Conservation (phyloP, 2,797 vertebrate species). For the Lagorchestes hirsutus region DNA sequence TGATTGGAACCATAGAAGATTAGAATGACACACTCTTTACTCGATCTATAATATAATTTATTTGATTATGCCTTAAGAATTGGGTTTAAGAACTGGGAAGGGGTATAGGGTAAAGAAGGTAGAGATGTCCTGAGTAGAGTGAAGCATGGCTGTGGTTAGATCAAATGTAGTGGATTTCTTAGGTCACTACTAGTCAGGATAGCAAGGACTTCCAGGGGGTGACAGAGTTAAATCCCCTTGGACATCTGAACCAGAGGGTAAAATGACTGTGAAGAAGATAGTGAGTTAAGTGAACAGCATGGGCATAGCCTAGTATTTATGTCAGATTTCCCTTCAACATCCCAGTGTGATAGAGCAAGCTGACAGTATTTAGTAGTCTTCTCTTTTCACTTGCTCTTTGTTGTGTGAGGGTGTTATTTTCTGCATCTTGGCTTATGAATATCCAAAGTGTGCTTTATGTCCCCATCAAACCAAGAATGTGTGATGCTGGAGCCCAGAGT, state of each 20-base stretch:
- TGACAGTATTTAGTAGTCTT: slow-evolving; percentile 69
- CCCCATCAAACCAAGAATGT: slow-evolving; percentile 65
- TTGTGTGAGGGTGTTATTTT: slow-evolving; percentile 65
- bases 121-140: not conserved
- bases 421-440: slow-evolving; percentile 71
- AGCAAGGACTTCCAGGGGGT: rapidly evolving
- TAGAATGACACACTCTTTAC: not conserved
- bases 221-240: not conserved
- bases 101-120: not conserved
- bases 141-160: not conserved
- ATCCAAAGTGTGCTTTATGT: slow-evolving; percentile 66
- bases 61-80: not conserved
- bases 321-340: slow-evolving; percentile 20
- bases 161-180: not conserved
- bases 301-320: slow-evolving; percentile 45
- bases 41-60: not conserved
- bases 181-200: not conserved
- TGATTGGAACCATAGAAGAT: not conserved
- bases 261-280: not conserved
- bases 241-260: not conserved
- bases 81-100: not conserved
- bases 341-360: not conserved
- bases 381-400: slow-evolving; percentile 46
- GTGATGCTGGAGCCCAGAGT: slow-evolving; percentile 51
- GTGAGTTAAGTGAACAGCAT: not conserved